Conservation (phyloP, 2,888 invertebrate genomes). For the Caenorhabditis sulstoni region DNA sequence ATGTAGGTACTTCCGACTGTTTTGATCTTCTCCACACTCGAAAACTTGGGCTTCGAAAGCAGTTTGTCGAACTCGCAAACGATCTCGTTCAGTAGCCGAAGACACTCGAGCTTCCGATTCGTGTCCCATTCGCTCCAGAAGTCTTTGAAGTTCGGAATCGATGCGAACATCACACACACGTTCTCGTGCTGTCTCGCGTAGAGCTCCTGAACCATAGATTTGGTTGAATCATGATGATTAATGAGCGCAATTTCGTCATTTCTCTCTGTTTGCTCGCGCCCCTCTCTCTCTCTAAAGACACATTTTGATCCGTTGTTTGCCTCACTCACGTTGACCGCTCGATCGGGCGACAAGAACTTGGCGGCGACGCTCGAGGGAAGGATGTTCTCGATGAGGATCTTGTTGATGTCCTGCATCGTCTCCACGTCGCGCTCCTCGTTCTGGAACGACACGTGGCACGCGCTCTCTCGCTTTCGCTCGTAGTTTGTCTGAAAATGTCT, state of each 20-base stretch:
- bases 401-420: slow-evolving; percentile 86
- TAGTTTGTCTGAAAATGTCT: slow-evolving; percentile 77
- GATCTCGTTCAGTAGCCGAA: slow-evolving; percentile 94
- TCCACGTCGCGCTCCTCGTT: slow-evolving; percentile 96
- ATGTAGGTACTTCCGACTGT: slow-evolving; percentile 98
- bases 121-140: slow-evolving; percentile 85
- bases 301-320: slow-evolving; percentile 21
- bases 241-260: slow-evolving; percentile 21
- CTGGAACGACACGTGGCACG: slow-evolving; percentile 92
- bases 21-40: slow-evolving; percentile 97
- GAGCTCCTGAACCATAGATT: slow-evolving; percentile 85
- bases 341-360: slow-evolving; percentile 88
- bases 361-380: slow-evolving; percentile 96
- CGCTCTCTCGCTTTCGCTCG: slow-evolving; percentile 88
- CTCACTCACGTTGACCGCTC: slow-evolving; percentile 85
- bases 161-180: slow-evolving; percentile 98
- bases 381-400: slow-evolving; percentile 94
- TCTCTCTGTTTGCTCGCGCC: neutral
- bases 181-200: slow-evolving; percentile 95
- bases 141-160: slow-evolving; percentile 91
- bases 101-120: slow-evolving; percentile 94
- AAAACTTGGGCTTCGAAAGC: slow-evolving; percentile 93
- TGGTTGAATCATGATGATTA: neutral
- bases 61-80: slow-evolving; percentile 98
- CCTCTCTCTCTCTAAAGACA: slow-evolving; percentile 35